Conservation (phyloP, 23 tunicate genomes). For the Aplidium turbinatum region DNA sequence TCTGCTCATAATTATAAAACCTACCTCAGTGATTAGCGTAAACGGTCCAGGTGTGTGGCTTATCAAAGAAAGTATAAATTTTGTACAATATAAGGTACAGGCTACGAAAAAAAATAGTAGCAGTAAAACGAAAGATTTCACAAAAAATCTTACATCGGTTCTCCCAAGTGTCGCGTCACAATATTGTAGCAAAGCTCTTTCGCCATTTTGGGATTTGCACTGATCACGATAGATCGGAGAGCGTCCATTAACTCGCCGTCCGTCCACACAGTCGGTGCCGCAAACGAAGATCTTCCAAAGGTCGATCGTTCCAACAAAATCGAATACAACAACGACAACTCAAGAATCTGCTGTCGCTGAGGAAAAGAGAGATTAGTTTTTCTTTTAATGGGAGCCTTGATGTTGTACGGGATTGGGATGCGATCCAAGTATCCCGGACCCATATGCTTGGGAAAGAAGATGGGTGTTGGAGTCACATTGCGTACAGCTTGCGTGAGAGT, state of each 20-base stretch:
- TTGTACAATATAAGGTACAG: too few species aligned
- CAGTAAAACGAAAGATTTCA: too few species aligned
- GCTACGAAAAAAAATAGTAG: too few species aligned
- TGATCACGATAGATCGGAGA: not conserved
- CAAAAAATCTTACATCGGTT: constrained; percentile 32
- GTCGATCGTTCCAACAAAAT: constrained; percentile 21
- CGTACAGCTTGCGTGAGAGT: constrained; percentile 8
- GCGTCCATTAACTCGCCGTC: constrained; percentile 29
- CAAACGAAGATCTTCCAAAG: constrained; percentile 38
- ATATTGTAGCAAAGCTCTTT: not conserved
- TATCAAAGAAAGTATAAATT: too few species aligned
- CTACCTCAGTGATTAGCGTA: too few species aligned
- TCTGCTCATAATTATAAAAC: too few species aligned
- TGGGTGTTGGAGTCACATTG: not conserved
- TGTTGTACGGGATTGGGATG: constrained; percentile 36
- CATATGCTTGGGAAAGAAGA: not conserved
- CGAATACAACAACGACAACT: constrained; percentile 46
- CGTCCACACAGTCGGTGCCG: constrained; percentile 16
- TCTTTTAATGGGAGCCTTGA: constrained; percentile 5
- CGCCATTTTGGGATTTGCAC: not conserved
- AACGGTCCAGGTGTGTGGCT: too few species aligned
- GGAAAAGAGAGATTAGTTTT: not conserved
- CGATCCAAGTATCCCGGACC: constrained; percentile 6
- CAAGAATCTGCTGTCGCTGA: constrained; percentile 10
- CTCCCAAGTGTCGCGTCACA: constrained; percentile 10